Evolutionary conservation across 2,797 vertebrate genomes (phyloP).

Genomic region (Lacerta viridis): DNA sequence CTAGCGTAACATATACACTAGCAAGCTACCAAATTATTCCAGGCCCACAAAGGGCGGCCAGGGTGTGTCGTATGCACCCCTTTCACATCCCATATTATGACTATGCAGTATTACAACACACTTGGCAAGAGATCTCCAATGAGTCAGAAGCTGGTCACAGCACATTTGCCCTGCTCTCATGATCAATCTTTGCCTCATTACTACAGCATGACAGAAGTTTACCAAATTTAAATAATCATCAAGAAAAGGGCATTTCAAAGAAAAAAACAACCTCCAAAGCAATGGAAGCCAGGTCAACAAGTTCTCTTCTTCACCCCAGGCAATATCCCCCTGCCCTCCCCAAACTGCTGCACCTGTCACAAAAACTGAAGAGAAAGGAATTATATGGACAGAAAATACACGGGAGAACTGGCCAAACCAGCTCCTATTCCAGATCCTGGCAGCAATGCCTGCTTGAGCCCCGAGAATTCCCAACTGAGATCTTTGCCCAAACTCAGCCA

Average conservation of each 20-base stretch:
- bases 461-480: too few species aligned
- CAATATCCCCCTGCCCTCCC: too few species aligned
- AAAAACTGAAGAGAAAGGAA: too few species aligned
- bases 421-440: too few species aligned
- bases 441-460: too few species aligned
- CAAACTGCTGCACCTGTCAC: too few species aligned
- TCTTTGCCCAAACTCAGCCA: too few species aligned
- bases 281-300: constrained; percentile 8
- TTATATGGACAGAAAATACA: too few species aligned
- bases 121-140: accelerated
- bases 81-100: accelerated
- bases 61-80: neutral
- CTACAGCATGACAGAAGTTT: neutral
- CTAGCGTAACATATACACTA: accelerated
- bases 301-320: too few species aligned
- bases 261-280: neutral
- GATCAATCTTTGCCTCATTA: neutral
- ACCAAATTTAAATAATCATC: neutral
- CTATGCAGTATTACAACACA: accelerated
- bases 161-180: neutral
- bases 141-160: neutral
- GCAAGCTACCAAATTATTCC: neutral
- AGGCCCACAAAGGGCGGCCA: neutral
- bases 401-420: too few species aligned
- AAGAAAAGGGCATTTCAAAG: accelerated